Evolutionary conservation across 1,140 invertebrate genomes (phyloP), one percentile per base, ranked within the genome.

Genomic region (Brachionus asplanchnoidis): DNA sequence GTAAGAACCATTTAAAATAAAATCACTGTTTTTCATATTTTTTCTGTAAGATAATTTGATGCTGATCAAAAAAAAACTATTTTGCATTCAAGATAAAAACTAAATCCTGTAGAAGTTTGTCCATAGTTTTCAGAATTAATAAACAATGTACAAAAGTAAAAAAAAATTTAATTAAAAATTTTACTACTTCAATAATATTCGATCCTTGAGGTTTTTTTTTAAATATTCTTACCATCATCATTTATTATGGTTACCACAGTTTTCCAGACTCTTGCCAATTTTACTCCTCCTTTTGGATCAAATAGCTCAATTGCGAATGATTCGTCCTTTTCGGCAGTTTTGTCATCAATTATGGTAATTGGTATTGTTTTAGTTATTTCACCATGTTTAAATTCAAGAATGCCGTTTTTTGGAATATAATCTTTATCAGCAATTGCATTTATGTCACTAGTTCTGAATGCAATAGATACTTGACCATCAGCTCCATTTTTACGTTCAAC

Each of bases 231-330:
- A 92, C 92, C 92, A 87, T 93, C 92, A 87, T 93, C 93, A 87
- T 92, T 93, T 5, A 92, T 92, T 83, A 93, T 93, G 0, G 93
- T 93, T 14, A 93, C 89, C 14, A 92, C 92, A 20, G 91, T 91
- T 86, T 91, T 90, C 68, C 90, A 91, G 28, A 92, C 88, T 82
- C 91, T 90, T 23, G 92, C 93, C 7, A 93, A 86, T 85, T 89
- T 90, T 7, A 92, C 92, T 14, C 92, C 92, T 26, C 90, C 90
- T 44, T 89, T 89, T 0, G 91, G 88, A n/a, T 91, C 90, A 85
- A 89, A 90, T 1, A 93, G 86, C 86, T 91, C 90, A n/a, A 93
- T 87, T 87, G 93, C 92, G 88, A 93, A 93, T 86, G 91, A 91
- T 88, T 93, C 92, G 87, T 93, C 92, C 88, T 93, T 93, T 87